Base-by-base conservation (phyloP, 2,113 vertebrate genomes). In the Pagrus major region DNA sequence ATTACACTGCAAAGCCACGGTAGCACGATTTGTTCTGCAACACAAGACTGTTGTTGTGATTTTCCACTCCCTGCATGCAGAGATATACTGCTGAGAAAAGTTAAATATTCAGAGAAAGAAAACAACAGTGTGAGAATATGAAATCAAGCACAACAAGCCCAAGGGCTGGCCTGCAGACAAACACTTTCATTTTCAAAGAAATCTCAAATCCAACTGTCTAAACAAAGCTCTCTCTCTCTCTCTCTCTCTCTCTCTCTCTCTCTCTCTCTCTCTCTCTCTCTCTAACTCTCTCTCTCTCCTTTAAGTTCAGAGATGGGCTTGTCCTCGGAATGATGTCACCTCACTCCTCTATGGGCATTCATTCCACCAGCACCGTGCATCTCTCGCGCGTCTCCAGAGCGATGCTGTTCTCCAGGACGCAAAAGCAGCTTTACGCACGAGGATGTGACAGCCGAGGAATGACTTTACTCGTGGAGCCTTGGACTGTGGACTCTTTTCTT, bases 251-350 rank as follows among this genome's bases (percentile, higher is more conserved):
- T 23, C 74, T 39, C 55, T 35, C 54, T 21, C 46, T 37, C 58
- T 44, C 60, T 16, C 51, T 29, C 35, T 47, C 55, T 60, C 29
- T n/a, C n/a, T n/a, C n/a, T n/a, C n/a, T n/a, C n/a, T n/a, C n/a
- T n/a, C n/a, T n/a, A n/a, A n/a, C n/a, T n/a, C n/a, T n/a, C 70
- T 29, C 56, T 35, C 74, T 25, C 66, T 37, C 44, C 12, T 41
- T 70, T 54, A 85, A 88, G 23, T 89, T 88, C 75, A 63, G 60
- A 68, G 76, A 88, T 90, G 88, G 93, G 93, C 60, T 91, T 90
- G 90, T 91, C 84, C 75, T 90, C 23, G 15, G 10, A 83, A 86
- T 94, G 92, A 93, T 93, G 93, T 94, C 93, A 94, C 84, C 76
- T 80, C 79, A 49, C 75, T 88, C 85, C 85, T 80, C 60, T 76